Base-by-base conservation (phyloP, 2,888 invertebrate species). In the Dynastes maya region DNA sequence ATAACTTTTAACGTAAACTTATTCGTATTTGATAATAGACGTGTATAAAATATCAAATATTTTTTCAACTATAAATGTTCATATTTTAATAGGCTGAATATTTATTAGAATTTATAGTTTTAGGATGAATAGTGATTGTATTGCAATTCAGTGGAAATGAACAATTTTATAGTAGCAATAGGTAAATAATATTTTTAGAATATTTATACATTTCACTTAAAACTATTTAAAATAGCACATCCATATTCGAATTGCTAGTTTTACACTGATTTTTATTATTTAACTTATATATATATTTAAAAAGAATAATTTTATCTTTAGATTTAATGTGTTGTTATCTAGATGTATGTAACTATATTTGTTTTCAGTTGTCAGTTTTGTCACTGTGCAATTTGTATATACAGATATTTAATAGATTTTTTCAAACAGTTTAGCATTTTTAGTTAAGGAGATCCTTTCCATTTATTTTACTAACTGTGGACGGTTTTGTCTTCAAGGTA, bases 351-450 rank as follows among this genome's bases (percentile, higher is more conserved):
- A 63, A 70, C 70, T 77, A 22, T 77, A 70, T 77, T 58, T 76
- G 76, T 77, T 67, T 71, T 72, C 49, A 68, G 22, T 72, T 77
- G 68, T 77, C 70, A 68, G 45, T 77, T 77, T 77, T 80, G 78
- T 79, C 77, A 80, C 78, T 78, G 81, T 81, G 81, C 81, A 81
- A 81, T 81, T 81, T 81, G 81, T 81, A 81, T 80, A 80, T 79
- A 81, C 76, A 81, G 67, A 81, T 79, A 80, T 81, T 81, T 81
- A 81, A 81, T 80, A 80, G 80, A 80, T 55, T 77, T 71, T 71
- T 67, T 22, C 22, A 49, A 65, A 76, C 13, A 53, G 32, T 63
- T 49, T 37, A 71, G 55, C 29, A 37, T 29, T 22, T 63, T 58
- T 22, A 29, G 32, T 63, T 63, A 63, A 16, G 22, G 29, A 29